Conservation (phyloP, 2,888 invertebrate genomes). For the Drosophila paramelanica region DNA sequence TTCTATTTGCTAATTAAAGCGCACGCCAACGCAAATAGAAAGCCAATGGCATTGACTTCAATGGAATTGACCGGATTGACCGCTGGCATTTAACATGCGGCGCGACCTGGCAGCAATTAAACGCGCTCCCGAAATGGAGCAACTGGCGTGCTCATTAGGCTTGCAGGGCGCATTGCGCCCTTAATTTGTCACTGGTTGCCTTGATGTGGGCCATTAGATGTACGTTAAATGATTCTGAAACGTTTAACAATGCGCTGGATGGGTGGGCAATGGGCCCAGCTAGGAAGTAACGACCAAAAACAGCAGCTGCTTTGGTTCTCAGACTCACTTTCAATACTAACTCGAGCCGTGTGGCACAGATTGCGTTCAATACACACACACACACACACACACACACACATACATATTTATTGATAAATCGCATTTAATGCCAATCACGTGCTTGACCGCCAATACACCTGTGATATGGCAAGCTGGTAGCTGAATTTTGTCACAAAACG, state of each 20-base stretch:
- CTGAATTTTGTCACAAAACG: slow-evolving; percentile 74
- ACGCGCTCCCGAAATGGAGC: slow-evolving; percentile 6
- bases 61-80: slow-evolving; percentile 39
- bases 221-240: slow-evolving; percentile 33
- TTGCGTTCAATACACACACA: slow-evolving; percentile 4
- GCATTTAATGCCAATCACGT: slow-evolving; percentile 77
- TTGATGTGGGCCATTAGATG: slow-evolving; percentile 42
- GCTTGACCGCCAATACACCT: slow-evolving; percentile 66
- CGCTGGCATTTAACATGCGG: slow-evolving; percentile 42
- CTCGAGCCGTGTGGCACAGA: slow-evolving; percentile 63
- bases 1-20: slow-evolving; percentile 63
- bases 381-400: background rate
- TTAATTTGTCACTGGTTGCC: slow-evolving; percentile 53
- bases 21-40: slow-evolving; percentile 69
- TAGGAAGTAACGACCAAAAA: slow-evolving; percentile 32
- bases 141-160: slow-evolving; percentile 21
- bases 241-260: slow-evolving; percentile 21
- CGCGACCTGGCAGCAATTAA: slow-evolving; percentile 26
- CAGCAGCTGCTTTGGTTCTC: slow-evolving; percentile 37
- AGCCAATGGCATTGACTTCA: slow-evolving; percentile 57
- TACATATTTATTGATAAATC: slow-evolving; percentile 62
- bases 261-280: slow-evolving; percentile 18
- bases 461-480: slow-evolving; percentile 54
- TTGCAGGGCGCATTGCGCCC: slow-evolving; percentile 55
- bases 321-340: slow-evolving; percentile 70